Evolutionary conservation across 1,140 invertebrate species (phyloP), one percentile per base, ranked within the genome.

Genomic region (Doryteuthis pealeii): DNA sequence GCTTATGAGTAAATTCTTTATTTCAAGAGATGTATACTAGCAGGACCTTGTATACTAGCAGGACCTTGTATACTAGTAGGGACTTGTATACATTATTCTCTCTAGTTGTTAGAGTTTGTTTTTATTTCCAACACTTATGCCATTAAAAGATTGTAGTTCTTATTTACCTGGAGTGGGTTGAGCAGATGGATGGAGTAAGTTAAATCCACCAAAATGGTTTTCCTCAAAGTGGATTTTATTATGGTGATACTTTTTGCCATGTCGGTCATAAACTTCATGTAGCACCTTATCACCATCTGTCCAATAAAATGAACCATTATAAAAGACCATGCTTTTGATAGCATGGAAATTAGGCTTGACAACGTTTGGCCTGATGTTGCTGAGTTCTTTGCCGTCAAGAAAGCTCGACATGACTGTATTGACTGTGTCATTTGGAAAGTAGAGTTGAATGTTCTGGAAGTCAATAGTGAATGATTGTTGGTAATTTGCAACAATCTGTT

Each of bases 361-460:
- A 62, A 92, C 92, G 83, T 95, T 95, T 12, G 89, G 87, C 70
- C 94, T 88, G 40, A 96, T 90, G 83, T 95, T 90, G 5, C 90
- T 88, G 15, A 92, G 87, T 84, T 94, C 93, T 65, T 88, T 92
- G 89, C 94, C 94, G 85, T 96, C 94, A 6, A 96, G 86, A 2
- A 94, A 94, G 1, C 95, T 91, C 0, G 93, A 92, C 72, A 93
- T 88, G 0, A 96, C 92, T 0, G 94, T 95, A 78, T 95, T 94
- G 33, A 91, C 89, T 14, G 89, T 89, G 35, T 93, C 91, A 70
- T 88, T 83, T 1, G 94, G 91, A 0, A 96, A 91, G 0, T 96
- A 89, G 15, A 96, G 87, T 71, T 93, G 90, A 79, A 95, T 95
- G 81, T 94, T 94, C 1, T 90, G 91, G 78, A 94, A 92, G 82